Evolutionary conservation across 2,888 invertebrate species (phyloP), one percentile per base, ranked within the genome.

Genomic region (Tetheella fluctuosa): DNA sequence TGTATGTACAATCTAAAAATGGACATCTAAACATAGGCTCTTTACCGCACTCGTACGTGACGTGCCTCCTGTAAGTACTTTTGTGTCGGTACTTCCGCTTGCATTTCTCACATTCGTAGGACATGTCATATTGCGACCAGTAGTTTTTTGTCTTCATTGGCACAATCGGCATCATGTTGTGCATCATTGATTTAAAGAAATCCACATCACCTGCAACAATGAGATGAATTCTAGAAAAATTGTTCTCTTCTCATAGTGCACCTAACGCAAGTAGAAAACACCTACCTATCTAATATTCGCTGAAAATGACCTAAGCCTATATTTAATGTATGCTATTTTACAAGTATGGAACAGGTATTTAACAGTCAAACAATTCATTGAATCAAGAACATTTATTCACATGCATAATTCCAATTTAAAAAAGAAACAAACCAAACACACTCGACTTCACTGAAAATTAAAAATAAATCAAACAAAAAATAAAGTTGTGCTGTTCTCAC

Each of bases 41-140:
- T 80, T 94, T 92, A 2, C 95, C 95, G 74, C 95, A 95, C 76
- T 95, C 95, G 71, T 94, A 94, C 52, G 95, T 95, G 58, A 95
- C 88, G 80, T 96, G 96, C 75, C 96, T 94, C 78, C 95, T 94
- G 74, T 96, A 94, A 25, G 96, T 95, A 73, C 95, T 95, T 86
- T 95, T 95, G 89, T 95, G 96, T 69, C 95, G 95, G 86, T 97
- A 97, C 74, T 95, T 95, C 82, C 96, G 94, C 79, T 95, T 94
- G 83, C 97, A 96, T 70, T 94, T 94, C 65, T 94, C 94, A 81
- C 96, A 95, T 71, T 94, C 93, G 64, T 86, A 93, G 59, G 86
- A 85, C 80, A 88, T 86, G 67, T 92, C 91, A 70, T 89, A 92
- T 58, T 89, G 90, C 7, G 91, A 88, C 91, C 93, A 92, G 76